These are phyloP conservation scores for Tragelaphus scriptus DNA, from an alignment of 2,113 vertebrate species.

Conservation along the genomic window DNA sequence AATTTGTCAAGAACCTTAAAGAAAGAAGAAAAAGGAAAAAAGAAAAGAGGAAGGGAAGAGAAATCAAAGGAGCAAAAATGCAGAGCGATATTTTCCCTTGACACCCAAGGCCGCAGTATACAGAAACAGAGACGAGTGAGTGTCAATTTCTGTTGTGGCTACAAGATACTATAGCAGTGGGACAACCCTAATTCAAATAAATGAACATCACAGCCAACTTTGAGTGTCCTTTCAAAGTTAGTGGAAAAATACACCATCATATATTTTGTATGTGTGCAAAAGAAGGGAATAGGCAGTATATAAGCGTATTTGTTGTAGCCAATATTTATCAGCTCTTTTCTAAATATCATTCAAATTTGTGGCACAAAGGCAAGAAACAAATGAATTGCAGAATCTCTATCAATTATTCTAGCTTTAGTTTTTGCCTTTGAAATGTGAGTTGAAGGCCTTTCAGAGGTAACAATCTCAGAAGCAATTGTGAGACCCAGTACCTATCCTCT, in stretches of 20 bases:
- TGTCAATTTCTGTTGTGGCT: constrained; percentile 76
- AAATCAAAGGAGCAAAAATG: constrained; percentile 72
- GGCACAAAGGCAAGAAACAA: constrained; percentile 35
- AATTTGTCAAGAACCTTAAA: constrained; percentile 63
- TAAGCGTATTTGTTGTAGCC: constrained; percentile 23
- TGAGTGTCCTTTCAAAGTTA: constrained; percentile 66
- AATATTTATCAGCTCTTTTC: constrained; percentile 20
- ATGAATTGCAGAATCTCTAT: background rate
- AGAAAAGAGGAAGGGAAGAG: background rate
- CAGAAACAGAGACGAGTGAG: constrained; percentile 63
- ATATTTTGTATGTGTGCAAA: background rate
- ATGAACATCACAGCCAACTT: constrained; percentile 69
- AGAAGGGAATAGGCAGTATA: background rate
- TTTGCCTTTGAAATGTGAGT: constrained; percentile 53
- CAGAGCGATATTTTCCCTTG: constrained; percentile 80
- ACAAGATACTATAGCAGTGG: constrained; percentile 47
- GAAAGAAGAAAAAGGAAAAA: background rate
- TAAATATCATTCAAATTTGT: constrained; percentile 54
- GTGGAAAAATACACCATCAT: constrained; percentile 15
- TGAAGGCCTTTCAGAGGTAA: background rate
- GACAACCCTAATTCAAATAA: constrained; percentile 73
- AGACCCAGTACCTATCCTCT: background rate
- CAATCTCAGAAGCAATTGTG: background rate
- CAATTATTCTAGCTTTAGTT: background rate
- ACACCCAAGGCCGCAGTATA: constrained; percentile 77